Base-by-base conservation (phyloP, 2,888 invertebrate species). In the Tricholauxania praeusta region DNA sequence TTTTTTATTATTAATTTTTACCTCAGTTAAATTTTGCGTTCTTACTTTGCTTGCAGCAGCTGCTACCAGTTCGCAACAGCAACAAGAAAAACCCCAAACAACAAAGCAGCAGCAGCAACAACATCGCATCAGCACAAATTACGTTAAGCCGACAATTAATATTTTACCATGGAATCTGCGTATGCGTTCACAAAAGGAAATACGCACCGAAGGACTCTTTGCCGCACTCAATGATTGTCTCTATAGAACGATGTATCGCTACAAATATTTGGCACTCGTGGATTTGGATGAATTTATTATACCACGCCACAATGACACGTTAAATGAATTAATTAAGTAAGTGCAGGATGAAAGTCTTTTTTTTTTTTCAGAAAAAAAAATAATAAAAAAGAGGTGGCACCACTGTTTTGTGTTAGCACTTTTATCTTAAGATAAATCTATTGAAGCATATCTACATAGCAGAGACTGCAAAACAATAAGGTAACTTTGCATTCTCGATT, bases 191-290 rank as follows among this genome's bases (percentile, higher is more conserved):
- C 95, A 96, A 85, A 92, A 93, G 82, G 96, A 97, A 87, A 97
- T 97, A 76, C 92, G 97, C 76, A 97, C 96, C 1, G 96, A 97
- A 85, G 96, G 96, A 7, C 90, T 96, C 76, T 97, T 97, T 86
- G 96, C 96, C 0, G 96, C 96, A 12, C 91, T 97, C 80, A 97
- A 97, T 88, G 97, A 97, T 89, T 97, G 97, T 86, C 90, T 97
- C 28, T 97, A 97, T 88, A 91, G 97, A 81, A 94, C 93, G 74
- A 96, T 97, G 95, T 93, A 94, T 79, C 88, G 88, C 55, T 95
- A 93, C 80, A 93, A 94, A 77, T 95, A 95, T 88, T 89, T 96
- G 73, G 91, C 96, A 15, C 90, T 96, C 74, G 92, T 97, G 71
- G 97, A 97, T 86, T 90, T 96, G 77, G 97, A 97, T 84, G 97